Evolutionary conservation across 2,888 invertebrate species (phyloP), one percentile per base, ranked within the genome.

Genomic region (Chrysotoxum bicinctum): DNA sequence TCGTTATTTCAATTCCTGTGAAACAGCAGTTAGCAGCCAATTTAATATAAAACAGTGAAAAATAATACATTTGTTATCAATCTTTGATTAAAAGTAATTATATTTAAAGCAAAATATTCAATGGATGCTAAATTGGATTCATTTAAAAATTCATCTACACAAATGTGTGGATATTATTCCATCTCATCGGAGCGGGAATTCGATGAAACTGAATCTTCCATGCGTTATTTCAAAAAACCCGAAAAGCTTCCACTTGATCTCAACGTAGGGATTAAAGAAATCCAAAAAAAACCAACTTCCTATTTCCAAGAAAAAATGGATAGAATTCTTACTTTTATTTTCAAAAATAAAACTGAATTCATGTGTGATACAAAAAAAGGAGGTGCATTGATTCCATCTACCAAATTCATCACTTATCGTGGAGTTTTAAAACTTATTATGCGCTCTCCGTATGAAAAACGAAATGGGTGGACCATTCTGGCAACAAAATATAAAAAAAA

Each of bases 401-500:
- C 37, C 7, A 50, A 62, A 37, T 69, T 21, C 45, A 37, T 73
- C 37, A 81, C 69, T 37, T 85, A 93, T 91, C 93, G 96, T 37
- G 96, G 96, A 0, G 90, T 95, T 1, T 90, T 96, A 89, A 94
- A 94, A 8, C 93, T 92, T 86, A 89, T 96, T 9, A 93, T 95
- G 87, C 93, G 93, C 83, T 94, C 95, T 0, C 95, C 95, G 0
- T 96, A 94, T 91, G 95, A 95, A 89, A 92, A 92, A 48, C 90
- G 90, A 68, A 95, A 95, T 14, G 93, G 94, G 3, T 96, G 96
- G 95, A 93, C 93, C 88, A 93, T 96, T 78, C 94, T 94, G 78
- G 96, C 95, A 0, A 93, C 94, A 62, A 93, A 94, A 88, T 93
- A 92, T 88, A 93, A 93, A 89, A 94, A 94, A 0, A 94, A 94